These are phyloP conservation scores for Drymodes brunneopygia DNA, from an alignment of 2,113 vertebrate genomes.

Conservation along the genomic window DNA sequence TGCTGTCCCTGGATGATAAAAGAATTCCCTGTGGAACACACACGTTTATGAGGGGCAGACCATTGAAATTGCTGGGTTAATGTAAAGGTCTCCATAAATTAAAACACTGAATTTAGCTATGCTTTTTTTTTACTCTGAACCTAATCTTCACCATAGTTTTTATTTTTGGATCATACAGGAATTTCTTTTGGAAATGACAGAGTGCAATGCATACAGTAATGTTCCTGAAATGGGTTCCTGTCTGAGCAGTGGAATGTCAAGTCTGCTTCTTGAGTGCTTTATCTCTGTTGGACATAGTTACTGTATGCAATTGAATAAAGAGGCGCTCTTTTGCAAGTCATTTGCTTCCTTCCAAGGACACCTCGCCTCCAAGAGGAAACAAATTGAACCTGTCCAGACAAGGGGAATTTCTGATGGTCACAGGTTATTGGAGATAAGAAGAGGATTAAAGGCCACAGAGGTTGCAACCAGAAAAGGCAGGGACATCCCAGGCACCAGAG, in stretches of 20 bases:
- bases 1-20: background rate
- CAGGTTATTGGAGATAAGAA: background rate
- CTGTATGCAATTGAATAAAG: background rate
- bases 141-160: background rate
- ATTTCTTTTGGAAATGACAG: background rate
- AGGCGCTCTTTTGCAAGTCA: background rate
- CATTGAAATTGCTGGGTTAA: background rate
- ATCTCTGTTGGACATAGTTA: background rate
- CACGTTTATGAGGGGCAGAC: background rate
- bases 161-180: background rate
- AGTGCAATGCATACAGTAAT: background rate
- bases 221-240: background rate
- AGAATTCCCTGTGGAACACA: background rate
- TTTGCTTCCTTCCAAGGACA: background rate
- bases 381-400: background rate
- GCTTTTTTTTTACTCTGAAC: background rate
- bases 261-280: background rate
- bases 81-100: background rate
- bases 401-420: background rate
- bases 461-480: background rate
- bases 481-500: no score
- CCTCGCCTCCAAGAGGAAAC: accelerated
- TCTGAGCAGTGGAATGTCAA: background rate
- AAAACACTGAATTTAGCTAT: background rate
- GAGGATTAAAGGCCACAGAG: background rate